phyloP scores from a whole-genome alignment of 2,113 vertebrate genomes.

The Malurus melanocephalus region DNA sequence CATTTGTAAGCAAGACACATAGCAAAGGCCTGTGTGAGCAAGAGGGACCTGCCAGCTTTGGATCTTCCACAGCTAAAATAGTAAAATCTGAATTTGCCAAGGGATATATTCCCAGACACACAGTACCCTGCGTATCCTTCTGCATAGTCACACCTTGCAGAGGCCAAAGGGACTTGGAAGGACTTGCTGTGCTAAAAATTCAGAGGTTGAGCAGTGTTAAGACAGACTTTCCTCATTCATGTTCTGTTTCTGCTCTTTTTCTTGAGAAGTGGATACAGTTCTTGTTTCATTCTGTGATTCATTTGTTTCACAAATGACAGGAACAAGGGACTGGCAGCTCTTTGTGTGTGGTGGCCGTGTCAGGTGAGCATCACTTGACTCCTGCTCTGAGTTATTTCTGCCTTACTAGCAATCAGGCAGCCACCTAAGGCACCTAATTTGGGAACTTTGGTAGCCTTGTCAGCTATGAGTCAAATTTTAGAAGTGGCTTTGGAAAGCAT shows the following conservation, averaged over 20 bases:
- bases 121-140: background rate
- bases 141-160: fast-evolving
- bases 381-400: background rate
- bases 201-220: background rate
- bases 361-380: background rate
- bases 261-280: background rate
- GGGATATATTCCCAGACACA: background rate
- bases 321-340: background rate
- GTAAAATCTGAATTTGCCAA: background rate
- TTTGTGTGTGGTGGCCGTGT: background rate
- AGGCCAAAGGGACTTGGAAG: background rate
- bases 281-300: background rate
- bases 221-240: background rate
- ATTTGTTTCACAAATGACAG: background rate
- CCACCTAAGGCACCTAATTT: background rate
- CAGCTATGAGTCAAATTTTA: background rate
- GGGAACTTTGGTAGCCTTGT: background rate
- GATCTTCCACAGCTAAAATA: background rate
- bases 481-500: background rate
- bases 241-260: background rate
- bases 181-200: background rate
- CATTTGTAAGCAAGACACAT: background rate
- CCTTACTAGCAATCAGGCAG: background rate
- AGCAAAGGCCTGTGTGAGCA: background rate
- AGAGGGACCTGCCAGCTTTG: background rate